Base-by-base conservation (phyloP, 2,797 vertebrate species). In the Cyprinodon diabolis region DNA sequence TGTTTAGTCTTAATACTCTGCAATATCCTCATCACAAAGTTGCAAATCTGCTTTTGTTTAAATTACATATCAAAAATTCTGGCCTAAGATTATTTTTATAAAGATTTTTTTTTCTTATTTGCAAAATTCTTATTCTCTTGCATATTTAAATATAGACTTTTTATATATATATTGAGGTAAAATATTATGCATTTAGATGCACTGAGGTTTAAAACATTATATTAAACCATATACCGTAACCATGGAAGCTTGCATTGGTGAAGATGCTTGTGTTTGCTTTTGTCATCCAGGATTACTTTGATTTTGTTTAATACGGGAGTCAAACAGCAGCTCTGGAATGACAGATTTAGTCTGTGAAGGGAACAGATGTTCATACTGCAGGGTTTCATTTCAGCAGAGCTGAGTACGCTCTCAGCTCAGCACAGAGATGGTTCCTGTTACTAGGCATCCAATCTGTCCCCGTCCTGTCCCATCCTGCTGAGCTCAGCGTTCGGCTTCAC, bases 401-500 rank as follows among this genome's bases (percentile, higher is more conserved):
- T 7, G 51, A 21, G 7, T 6, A 2, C 6, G 51, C 54, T 0
- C 52, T 47, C 6, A 3, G 9, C 43, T 23, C 62, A 45, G 35
- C n/a, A 54, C 35, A 25, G 68, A 3, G 3, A 30, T 23, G 13
- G 48, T 45, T 52, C 55, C 63, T 49, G 52, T 45, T 51, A 15
- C 66, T 69, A 69, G 40, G 48, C 62, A 57, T 77, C 11, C 47
- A 19, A 48, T 21, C 15, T 14, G 23, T 57, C 72, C 45, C 45
- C 21, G 40, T 69, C 79, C 77, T 2, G 23, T 49, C 68, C 3
- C 6, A 76, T 77, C 72, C 74, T 1, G 79, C 85, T 79, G 84
- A 88, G 75, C 76, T 88, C 84, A 85, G 85, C 86, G 67, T 70
- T 68, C 69, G 1, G 68, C 74, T 73, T 62, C 81, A 49, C 47